Base-by-base conservation (phyloP, 2,888 invertebrate genomes). In the Machimus atricapillus region DNA sequence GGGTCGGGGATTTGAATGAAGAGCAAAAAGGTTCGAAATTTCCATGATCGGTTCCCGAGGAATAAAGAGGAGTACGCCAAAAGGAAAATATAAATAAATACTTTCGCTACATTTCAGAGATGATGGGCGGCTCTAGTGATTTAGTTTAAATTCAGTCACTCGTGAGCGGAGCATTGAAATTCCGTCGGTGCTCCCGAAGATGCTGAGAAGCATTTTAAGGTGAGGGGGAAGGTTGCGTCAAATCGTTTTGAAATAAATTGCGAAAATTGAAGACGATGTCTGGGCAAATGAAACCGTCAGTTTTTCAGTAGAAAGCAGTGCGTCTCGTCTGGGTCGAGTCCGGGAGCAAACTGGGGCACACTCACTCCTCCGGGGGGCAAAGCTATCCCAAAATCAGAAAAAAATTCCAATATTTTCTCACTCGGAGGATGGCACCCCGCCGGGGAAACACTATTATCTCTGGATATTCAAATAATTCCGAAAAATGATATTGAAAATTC, bases 401-500 rank as follows among this genome's bases (percentile, higher is more conserved):
- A 66, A 66, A 66, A 9, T 66, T 1, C 23, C 23, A 27, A 66
- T 66, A 66, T 66, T 66, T 66, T 66, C 19, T n/a, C 40, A 40
- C 27, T 19, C 7, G 27, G 27, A 23, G 23, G 19, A 66, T 23
- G 66, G 23, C 12, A 5, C 12, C 66, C 66, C 66, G 46, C 31
- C 27, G 40, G 4, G 23, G 19, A 43, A 52, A 79, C 46, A 46
- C 79, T 52, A 79, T 79, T 79, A 79, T 79, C 79, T 79, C 31
- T 79, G 31, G 56, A 79, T 79, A 52, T 52, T 52, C 52, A 31
- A 27, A 79, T 52, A 79, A 79, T 52, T 82, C 66, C 23, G 23
- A 82, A 82, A 82, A 82, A 40, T 82, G 37, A 66, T 82, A 82
- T 82, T 82, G 82, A 82, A 82, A 82, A 82, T 58, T 82, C 82